These are phyloP conservation scores for Rhaphigaster nebulosa DNA, from an alignment of 2,888 invertebrate species.

Conservation along the genomic window DNA sequence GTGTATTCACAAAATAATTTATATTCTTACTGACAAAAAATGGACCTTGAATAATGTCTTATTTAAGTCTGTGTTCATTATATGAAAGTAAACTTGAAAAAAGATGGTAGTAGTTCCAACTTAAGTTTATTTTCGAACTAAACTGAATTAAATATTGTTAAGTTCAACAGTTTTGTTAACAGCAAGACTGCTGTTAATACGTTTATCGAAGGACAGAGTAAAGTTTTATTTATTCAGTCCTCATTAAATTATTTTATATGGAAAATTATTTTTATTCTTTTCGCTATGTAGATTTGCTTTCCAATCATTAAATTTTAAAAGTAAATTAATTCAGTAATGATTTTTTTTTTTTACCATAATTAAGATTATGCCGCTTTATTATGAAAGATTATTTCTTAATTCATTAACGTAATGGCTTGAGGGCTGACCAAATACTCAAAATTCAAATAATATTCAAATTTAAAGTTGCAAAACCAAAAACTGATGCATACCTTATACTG, in stretches of 20 bases:
- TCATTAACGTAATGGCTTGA: too few relatives aligned
- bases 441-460: too few relatives aligned
- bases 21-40: neutral
- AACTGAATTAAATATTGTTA: too few relatives aligned
- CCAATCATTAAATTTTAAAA: neutral
- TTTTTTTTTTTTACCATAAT: neutral
- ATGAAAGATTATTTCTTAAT: neutral
- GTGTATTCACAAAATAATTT: neutral
- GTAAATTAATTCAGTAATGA: neutral
- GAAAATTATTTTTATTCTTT: neutral
- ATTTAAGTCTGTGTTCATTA: neutral
- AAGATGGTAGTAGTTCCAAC: neutral
- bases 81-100: neutral
- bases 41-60: neutral
- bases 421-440: too few relatives aligned
- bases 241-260: neutral
- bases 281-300: neutral
- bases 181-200: neutral
- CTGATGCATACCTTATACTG: too few relatives aligned
- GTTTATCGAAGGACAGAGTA: neutral
- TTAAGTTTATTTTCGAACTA: neutral
- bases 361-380: neutral
- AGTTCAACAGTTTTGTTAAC: neutral
- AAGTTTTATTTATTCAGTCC: neutral
- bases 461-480: too few relatives aligned